Base-by-base conservation (phyloP, 30 jellyfish, hydroid and myxozoan species). In the Phacellophora camtschatica region DNA sequence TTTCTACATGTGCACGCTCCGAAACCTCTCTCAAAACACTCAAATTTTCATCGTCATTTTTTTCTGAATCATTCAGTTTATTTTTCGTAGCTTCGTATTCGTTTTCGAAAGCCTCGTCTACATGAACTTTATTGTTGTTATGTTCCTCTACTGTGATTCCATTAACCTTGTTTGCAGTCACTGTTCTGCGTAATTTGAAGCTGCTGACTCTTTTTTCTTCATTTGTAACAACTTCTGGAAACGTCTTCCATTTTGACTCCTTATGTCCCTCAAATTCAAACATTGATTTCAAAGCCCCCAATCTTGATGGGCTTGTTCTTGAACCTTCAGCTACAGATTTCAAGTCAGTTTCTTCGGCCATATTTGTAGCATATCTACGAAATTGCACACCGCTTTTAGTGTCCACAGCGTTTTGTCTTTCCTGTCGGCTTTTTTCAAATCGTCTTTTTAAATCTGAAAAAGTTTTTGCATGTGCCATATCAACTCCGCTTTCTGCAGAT, bases 381-480 rank as follows among this genome's bases (percentile, higher is more conserved):
- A 12, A 16, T 29, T 12, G 46, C 35, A 25, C 61, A 28, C 62
- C 54, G 37, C 15, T 65, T 65, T 36, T 65, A 23, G 7, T 24
- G 5, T 50, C 71, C n/a, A 36, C 50, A 24, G 19, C 27, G 57
- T 48, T 30, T 37, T 71, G 68, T 28, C 62, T 35, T 29, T 45
- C 53, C 22, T 70, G 66, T 59, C 50, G 84, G 71, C 53, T 45
- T 4, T 71, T 71, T 13, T 71, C 84, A 36, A 71, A 71, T 6
- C 30, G 84, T 29, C 22, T 71, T 32, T 71, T 71, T 56, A 71
- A 71, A 25, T 71, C 84, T 23, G 84, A 71, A 45, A 71, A 70
- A 49, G 71, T 71, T 48, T 71, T 71, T 10, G 71, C 84, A 71
- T 49, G 51, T 4, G 84, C 84, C 84, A 71, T 71, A 18, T 71